Percentiles rank a stretch among this genome's conserved stretches.
Evolutionary conservation across 2,888 invertebrate species (phyloP).

Genomic region (Troglohyphantes excavatus): DNA sequence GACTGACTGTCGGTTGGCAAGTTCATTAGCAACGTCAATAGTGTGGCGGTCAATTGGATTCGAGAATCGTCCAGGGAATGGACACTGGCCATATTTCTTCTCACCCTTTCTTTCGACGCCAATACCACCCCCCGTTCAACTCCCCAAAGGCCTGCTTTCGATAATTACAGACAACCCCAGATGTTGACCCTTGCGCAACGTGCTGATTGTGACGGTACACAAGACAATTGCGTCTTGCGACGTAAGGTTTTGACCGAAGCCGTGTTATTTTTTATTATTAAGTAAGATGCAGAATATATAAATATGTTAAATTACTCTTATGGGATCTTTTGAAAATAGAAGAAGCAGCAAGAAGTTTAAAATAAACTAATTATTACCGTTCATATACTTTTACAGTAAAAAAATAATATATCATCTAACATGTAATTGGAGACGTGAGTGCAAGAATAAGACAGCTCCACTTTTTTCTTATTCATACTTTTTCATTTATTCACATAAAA

Average conservation of each 20-base stretch:
- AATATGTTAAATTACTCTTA: too few species aligned
- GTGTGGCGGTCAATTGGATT: conserved; percentile 74
- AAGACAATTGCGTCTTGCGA: not conserved
- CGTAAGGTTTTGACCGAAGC: not conserved
- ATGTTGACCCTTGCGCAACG: not conserved
- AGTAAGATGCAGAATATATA: too few species aligned
- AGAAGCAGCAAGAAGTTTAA: too few species aligned
- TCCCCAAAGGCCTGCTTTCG: not conserved
- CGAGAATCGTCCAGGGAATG: conserved; percentile 68
- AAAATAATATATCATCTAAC: too few species aligned
- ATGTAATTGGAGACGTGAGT: too few species aligned
- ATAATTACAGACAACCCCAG: conserved; percentile 3
- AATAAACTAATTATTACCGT: too few species aligned
- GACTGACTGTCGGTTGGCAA: conserved; percentile 44
- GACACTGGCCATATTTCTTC: conserved; percentile 62
- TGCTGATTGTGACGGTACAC: conserved; percentile 2
- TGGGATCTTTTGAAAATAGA: too few species aligned
- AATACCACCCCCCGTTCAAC: not conserved
- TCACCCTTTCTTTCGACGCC: conserved; percentile 46
- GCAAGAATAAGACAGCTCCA: too few species aligned
- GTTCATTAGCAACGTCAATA: conserved; percentile 77
- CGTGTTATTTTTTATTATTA: too few species aligned
- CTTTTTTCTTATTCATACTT: too few species aligned
- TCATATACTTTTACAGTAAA: too few species aligned
- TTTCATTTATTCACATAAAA: too few species aligned